phyloP scores from a whole-genome alignment of 2,888 invertebrate genomes.

The Villa cingulata region DNA sequence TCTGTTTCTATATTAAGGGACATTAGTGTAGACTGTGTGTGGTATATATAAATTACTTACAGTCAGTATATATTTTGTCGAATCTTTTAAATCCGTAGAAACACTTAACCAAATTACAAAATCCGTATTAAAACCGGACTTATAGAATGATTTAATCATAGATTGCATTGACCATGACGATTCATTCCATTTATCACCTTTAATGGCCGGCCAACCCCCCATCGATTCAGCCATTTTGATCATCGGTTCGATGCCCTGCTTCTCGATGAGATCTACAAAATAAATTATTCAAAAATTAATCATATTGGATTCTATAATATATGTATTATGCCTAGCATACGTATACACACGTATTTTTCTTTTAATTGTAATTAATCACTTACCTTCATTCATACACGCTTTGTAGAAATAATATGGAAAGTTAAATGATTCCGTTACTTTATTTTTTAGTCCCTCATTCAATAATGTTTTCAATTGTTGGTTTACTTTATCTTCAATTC shows the following conservation, averaged over 20 bases:
- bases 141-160: constrained; percentile 67
- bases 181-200: constrained; percentile 60
- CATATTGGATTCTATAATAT: not conserved
- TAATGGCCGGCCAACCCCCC: constrained; percentile 87
- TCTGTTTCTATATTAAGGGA: too few species aligned
- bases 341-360: too few species aligned
- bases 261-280: constrained; percentile 60
- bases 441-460: constrained; percentile 26
- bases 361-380: too few species aligned
- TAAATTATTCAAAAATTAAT: not conserved
- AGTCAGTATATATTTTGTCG: constrained; percentile 69
- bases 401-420: constrained; percentile 35
- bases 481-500: constrained; percentile 36
- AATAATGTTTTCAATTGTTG: constrained; percentile 35
- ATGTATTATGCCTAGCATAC: too few species aligned
- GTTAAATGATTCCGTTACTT: constrained; percentile 33
- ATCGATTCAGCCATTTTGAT: constrained; percentile 53
- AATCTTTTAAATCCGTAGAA: constrained; percentile 78
- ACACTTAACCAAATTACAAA: constrained; percentile 84
- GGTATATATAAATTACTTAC: constrained; percentile 49
- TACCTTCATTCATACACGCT: constrained; percentile 38
- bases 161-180: constrained; percentile 65
- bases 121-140: constrained; percentile 72
- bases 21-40: too few species aligned
- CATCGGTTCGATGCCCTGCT: constrained; percentile 60